Conservation (phyloP, 2,113 vertebrate genomes). For the Rhinoderma darwinii region DNA sequence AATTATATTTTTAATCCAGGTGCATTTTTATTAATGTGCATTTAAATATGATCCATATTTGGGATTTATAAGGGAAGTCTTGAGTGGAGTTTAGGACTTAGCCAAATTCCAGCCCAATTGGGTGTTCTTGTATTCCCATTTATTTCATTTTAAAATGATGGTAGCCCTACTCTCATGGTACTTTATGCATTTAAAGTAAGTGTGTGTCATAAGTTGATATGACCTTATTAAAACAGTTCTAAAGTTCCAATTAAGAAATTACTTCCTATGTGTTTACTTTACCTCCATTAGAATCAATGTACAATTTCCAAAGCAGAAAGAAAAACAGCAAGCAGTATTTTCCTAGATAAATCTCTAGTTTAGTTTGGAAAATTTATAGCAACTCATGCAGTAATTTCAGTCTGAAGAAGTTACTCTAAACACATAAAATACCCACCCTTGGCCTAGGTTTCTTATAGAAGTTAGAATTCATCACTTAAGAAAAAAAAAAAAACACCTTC, state of each 20-base stretch:
- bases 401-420: constrained; percentile 31
- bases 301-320: constrained; percentile 30
- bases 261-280: neutral
- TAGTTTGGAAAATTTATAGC: constrained; percentile 11
- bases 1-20: neutral
- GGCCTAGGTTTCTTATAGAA: neutral
- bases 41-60: neutral
- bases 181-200: neutral
- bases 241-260: constrained; percentile 17
- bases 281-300: constrained; percentile 25
- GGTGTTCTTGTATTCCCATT: neutral
- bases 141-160: neutral
- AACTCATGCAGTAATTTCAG: constrained; percentile 1
- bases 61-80: neutral
- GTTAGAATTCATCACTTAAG: neutral
- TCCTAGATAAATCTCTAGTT: constrained; percentile 32
- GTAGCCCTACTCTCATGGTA: neutral
- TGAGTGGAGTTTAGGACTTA: neutral
- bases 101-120: constrained; percentile 6
- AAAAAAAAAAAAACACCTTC: constrained; percentile 10
- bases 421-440: constrained; percentile 39
- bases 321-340: constrained; percentile 31
- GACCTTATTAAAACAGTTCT: neutral
- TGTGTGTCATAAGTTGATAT: constrained; percentile 2
- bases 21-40: neutral